Conservation (phyloP, 2,888 invertebrate species). For the Dinocampus coccinellae region DNA sequence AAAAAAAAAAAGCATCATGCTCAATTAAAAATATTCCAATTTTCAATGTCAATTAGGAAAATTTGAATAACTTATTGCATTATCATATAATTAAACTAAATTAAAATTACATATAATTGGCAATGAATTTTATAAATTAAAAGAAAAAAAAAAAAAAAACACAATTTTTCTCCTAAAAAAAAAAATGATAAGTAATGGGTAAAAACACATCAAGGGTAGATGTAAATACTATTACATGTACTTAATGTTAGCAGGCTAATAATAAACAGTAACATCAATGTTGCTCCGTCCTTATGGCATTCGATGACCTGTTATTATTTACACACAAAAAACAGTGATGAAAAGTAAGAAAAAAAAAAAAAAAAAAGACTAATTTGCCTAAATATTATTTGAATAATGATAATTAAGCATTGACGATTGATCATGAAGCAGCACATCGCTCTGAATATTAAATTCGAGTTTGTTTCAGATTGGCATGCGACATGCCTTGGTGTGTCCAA, state of each 20-base stretch:
- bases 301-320: slow-evolving; percentile 14
- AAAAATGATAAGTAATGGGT: no score
- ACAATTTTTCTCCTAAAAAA: no score
- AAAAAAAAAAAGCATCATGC: slow-evolving; percentile 10
- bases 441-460: not conserved
- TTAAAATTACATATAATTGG: not conserved
- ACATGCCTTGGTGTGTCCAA: slow-evolving; percentile 99
- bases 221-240: not conserved
- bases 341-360: not conserved
- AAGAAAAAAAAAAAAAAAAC: no score
- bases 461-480: slow-evolving; percentile 34
- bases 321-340: not conserved
- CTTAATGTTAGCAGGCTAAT: not conserved
- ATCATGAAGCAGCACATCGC: slow-evolving; percentile 7
- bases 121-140: no score
- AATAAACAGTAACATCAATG: not conserved
- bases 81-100: not conserved
- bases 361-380: not conserved
- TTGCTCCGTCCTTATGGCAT: slow-evolving; percentile 6
- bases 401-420: not conserved
- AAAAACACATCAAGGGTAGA: not conserved
- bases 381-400: not conserved
- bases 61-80: slow-evolving; percentile 12
- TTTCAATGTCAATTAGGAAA: slow-evolving; percentile 43
- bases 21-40: slow-evolving; percentile 31